Percentiles rank a stretch among this genome's conserved stretches.
Evolutionary conservation across 1,140 invertebrate genomes (phyloP).

Genomic region (Tetragonula clypearis): DNA sequence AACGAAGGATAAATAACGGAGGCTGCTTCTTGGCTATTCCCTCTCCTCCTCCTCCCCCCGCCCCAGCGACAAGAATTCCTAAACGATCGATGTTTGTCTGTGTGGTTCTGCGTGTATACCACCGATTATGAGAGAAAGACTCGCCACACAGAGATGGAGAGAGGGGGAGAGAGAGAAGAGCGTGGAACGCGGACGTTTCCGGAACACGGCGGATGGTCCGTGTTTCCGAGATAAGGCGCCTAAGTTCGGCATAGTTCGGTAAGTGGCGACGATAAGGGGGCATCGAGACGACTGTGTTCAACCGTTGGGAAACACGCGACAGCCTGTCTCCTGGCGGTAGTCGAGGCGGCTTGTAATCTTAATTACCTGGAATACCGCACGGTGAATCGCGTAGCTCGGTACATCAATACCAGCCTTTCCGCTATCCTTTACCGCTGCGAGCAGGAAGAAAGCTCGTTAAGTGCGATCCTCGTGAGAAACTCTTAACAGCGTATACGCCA

Average conservation of each 20-base stretch:
- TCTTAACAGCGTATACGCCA: background rate
- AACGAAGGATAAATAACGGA: conserved; percentile 60
- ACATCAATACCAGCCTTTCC: conserved; percentile 27
- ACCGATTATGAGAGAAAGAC: background rate
- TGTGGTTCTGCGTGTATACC: conserved; percentile 4
- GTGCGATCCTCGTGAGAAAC: conserved; percentile 22
- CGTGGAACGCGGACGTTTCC: conserved; percentile 60
- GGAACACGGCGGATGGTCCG: conserved; percentile 51
- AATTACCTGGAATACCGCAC: conserved; percentile 56
- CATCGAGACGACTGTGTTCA: conserved; percentile 8
- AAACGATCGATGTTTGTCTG: conserved; percentile 38
- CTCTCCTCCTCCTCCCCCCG: background rate
- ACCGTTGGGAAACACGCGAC: conserved; percentile 41
- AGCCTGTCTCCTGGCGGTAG: conserved; percentile 36
- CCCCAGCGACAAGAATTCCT: conserved; percentile 41
- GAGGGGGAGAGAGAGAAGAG: background rate
- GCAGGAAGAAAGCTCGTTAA: conserved; percentile 32
- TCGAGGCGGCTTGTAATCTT: conserved; percentile 60
- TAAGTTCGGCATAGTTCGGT: conserved; percentile 64
- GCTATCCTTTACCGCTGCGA: background rate
- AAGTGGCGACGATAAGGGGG: conserved; percentile 59
- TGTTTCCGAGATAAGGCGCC: conserved; percentile 59
- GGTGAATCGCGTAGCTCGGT: conserved; percentile 31
- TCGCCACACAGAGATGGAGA: background rate
- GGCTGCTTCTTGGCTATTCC: conserved; percentile 22